Percentiles rank a stretch among this genome's conserved stretches.
These are phyloP conservation scores for Trichosurus vulpecula DNA, from an alignment of 2,797 vertebrate species.

Conservation along the genomic window DNA sequence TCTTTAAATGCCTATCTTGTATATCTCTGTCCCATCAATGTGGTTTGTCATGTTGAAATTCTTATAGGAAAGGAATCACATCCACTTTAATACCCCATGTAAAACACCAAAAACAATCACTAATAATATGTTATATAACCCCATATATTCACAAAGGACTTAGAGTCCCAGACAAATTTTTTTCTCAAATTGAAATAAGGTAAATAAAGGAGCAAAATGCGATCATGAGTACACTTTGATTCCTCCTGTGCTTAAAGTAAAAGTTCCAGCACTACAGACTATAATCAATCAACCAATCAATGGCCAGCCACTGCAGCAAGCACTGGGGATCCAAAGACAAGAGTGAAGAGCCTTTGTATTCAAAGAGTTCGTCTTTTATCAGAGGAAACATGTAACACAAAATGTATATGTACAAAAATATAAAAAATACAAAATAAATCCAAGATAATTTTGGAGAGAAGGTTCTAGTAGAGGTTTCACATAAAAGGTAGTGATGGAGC, in stretches of 20 bases:
- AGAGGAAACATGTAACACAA: background rate
- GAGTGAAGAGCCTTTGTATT: background rate
- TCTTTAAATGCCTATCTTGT: background rate
- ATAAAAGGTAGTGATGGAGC: background rate
- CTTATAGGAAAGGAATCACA: background rate
- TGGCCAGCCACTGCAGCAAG: background rate
- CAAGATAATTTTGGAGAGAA: background rate
- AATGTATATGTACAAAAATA: background rate
- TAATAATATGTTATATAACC: background rate
- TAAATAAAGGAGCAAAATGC: background rate
- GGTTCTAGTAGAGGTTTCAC: background rate
- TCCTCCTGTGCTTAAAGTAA: background rate
- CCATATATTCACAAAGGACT: background rate
- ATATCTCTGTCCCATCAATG: background rate
- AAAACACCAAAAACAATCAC: background rate
- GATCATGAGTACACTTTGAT: background rate
- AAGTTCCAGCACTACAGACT: background rate
- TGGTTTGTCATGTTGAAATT: background rate
- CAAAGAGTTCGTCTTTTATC: background rate
- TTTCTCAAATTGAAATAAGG: background rate
- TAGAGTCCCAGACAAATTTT: background rate
- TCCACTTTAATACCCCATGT: background rate
- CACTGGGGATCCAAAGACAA: background rate
- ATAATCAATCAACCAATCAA: background rate
- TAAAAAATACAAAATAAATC: background rate